phyloP scores from a whole-genome alignment of 2,113 vertebrate genomes.

The Hirundichthys speculiger region DNA sequence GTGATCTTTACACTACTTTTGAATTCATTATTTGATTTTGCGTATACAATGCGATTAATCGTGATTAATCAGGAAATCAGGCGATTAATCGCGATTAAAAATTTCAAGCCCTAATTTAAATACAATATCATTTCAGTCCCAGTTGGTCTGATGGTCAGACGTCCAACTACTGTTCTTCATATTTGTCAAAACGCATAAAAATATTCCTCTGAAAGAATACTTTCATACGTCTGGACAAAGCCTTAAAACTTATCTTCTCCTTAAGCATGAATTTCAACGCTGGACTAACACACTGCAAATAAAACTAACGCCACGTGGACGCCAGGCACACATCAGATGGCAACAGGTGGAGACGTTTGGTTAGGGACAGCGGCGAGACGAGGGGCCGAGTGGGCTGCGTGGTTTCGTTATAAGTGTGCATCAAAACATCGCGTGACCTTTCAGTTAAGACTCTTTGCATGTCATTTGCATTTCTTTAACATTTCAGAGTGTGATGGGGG shows the following conservation, averaged over 20 bases:
- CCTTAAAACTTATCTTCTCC: background rate
- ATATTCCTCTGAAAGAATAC: background rate
- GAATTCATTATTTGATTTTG: too few relatives aligned
- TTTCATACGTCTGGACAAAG: background rate
- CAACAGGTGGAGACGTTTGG: slow-evolving; percentile 37
- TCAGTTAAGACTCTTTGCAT: slow-evolving; percentile 56
- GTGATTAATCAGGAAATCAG: too few relatives aligned
- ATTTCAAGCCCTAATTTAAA: too few relatives aligned
- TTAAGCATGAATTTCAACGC: background rate
- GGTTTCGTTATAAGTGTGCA: slow-evolving; percentile 48
- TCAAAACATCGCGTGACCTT: slow-evolving; percentile 60
- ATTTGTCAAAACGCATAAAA: background rate
- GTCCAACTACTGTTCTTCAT: too few relatives aligned
- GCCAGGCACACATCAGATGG: slow-evolving; percentile 28
- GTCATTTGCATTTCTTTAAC: slow-evolving; percentile 61
- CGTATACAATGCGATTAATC: too few relatives aligned
- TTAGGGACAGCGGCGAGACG: slow-evolving; percentile 27
- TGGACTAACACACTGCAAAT: slow-evolving; percentile 22
- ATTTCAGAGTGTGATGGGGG: slow-evolving; percentile 32
- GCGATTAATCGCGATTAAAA: too few relatives aligned
- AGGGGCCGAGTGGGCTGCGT: slow-evolving; percentile 30
- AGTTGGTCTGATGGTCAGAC: too few relatives aligned
- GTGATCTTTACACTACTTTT: too few relatives aligned
- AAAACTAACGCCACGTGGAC: slow-evolving; percentile 16
- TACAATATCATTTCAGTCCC: too few relatives aligned